Evolutionary conservation across 2,797 vertebrate genomes (phyloP).

Genomic region (Zenarchopterus dispar): DNA sequence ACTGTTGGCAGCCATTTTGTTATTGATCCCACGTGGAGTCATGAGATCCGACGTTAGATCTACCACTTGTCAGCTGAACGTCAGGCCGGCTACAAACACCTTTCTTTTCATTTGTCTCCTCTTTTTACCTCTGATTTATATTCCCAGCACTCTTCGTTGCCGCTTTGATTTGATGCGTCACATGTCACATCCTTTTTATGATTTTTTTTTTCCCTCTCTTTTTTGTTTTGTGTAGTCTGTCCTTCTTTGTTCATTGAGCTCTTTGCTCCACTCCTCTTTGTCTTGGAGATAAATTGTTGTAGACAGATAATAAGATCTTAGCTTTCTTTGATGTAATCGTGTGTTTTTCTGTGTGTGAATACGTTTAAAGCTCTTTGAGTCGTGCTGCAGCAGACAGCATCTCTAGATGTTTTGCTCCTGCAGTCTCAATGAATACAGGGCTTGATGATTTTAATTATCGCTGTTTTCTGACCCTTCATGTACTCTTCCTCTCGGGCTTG

Average conservation of each 20-base stretch:
- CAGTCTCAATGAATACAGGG: slow-evolving; percentile 37
- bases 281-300: slow-evolving; percentile 45
- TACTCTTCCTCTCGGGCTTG: slow-evolving; percentile 2
- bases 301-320: slow-evolving; percentile 16
- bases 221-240: slow-evolving; percentile 27
- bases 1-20: no score
- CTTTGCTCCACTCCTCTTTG: slow-evolving; percentile 11
- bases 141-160: slow-evolving; percentile 11
- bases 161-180: slow-evolving; percentile 6
- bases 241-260: slow-evolving; percentile 26
- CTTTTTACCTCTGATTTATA: slow-evolving; percentile 23
- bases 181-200: background rate
- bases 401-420: slow-evolving; percentile 51
- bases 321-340: slow-evolving; percentile 1
- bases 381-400: slow-evolving; percentile 24
- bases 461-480: slow-evolving; percentile 20
- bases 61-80: slow-evolving; percentile 30
- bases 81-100: slow-evolving; percentile 21
- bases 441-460: slow-evolving; percentile 53
- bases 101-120: slow-evolving; percentile 8
- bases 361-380: no score
- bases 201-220: slow-evolving; percentile 6
- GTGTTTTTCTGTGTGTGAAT: slow-evolving; percentile 15
- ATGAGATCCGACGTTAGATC: slow-evolving; percentile 47
- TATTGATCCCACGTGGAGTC: slow-evolving; percentile 26